These are phyloP conservation scores for Pyxicephalus adspersus DNA, from an alignment of 2,113 vertebrate species.

Conservation along the genomic window DNA sequence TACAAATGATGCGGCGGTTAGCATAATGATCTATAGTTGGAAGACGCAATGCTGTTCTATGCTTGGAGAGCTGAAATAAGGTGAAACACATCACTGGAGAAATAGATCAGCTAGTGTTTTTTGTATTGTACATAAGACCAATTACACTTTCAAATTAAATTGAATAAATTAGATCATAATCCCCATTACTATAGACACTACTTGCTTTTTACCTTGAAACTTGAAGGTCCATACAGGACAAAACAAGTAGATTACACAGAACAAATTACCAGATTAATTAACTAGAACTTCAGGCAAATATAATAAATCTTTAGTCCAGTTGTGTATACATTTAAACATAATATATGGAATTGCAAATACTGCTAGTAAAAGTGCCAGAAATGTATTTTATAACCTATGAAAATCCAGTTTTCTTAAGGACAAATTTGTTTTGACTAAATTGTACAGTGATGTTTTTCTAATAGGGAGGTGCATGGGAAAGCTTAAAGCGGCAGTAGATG, in stretches of 20 bases:
- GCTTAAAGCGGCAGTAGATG: no score
- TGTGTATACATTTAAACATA: no score
- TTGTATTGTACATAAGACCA: slow-evolving; percentile 10
- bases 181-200: no score
- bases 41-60: background rate
- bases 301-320: no score
- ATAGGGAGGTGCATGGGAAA: no score
- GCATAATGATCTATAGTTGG: background rate
- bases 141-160: slow-evolving; percentile 1
- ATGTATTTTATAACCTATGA: no score
- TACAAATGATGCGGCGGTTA: background rate
- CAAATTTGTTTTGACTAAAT: no score
- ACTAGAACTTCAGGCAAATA: background rate
- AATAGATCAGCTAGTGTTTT: slow-evolving; percentile 58
- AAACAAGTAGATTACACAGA: background rate
- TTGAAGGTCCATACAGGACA: background rate
- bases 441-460: no score
- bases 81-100: background rate
- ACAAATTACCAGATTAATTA: background rate
- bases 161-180: background rate
- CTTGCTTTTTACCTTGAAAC: background rate
- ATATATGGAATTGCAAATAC: no score
- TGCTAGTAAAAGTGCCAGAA: no score
- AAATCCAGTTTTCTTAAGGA: no score
- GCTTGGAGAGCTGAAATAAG: background rate